Conservation (phyloP, 2,888 invertebrate genomes). For the Mimumesa dahlbomi region DNA sequence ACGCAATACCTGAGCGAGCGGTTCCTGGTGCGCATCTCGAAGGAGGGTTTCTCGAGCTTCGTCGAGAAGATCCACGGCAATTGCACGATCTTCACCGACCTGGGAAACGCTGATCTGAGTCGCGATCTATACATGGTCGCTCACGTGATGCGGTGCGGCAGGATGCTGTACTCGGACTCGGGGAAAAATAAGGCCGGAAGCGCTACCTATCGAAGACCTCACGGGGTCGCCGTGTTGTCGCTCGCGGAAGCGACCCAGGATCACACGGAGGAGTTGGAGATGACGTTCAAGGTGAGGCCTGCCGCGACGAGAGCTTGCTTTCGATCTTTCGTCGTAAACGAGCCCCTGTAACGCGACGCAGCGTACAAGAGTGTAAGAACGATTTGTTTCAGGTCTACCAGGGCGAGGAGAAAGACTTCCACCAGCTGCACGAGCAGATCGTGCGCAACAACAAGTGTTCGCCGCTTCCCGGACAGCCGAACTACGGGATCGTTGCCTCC, state of each 20-base stretch:
- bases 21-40: conserved; percentile 93
- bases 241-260: conserved; percentile 85
- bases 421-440: conserved; percentile 93
- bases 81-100: conserved; percentile 92
- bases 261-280: conserved; percentile 88
- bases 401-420: conserved; percentile 94
- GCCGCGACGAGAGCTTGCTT: not conserved
- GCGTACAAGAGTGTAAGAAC: not conserved
- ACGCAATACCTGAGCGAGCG: conserved; percentile 92
- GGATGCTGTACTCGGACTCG: conserved; percentile 87
- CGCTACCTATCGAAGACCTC: conserved; percentile 87
- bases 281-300: conserved; percentile 85
- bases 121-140: conserved; percentile 94
- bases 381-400: conserved; percentile 87
- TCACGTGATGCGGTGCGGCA: conserved; percentile 93
- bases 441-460: conserved; percentile 93
- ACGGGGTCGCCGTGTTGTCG: conserved; percentile 92
- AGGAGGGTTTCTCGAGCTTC: conserved; percentile 94
- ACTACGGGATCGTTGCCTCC: conserved; percentile 92
- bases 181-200: conserved; percentile 79
- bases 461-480: conserved; percentile 90
- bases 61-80: conserved; percentile 93
- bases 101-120: conserved; percentile 91
- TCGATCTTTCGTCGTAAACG: no score
- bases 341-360: no score